Evolutionary conservation across 1,140 invertebrate species (phyloP), one percentile per base, ranked within the genome.

Genomic region (Contarinia nasturtii): DNA sequence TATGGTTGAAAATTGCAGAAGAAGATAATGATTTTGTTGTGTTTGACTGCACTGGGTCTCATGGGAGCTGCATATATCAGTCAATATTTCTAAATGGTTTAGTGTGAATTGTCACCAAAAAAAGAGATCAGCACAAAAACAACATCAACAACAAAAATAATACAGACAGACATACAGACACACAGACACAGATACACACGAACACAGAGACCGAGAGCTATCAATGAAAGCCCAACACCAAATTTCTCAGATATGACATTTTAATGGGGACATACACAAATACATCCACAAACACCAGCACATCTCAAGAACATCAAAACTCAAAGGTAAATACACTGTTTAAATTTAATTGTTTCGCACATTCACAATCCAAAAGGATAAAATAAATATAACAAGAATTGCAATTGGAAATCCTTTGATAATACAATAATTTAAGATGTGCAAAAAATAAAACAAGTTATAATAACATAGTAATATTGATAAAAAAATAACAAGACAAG

Each of bases 1-100:
- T 10, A 10, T 10, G 10, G 3, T 27, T 27, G 27, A 27, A 27
- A 3, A 27, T 76, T 74, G 73, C 82, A 95, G 89, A 96, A 96
- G 87, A 94, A 95, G 79, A 95, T 95, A 65, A 93, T 94, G 85
- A 95, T 96, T 75, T 76, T 95, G 74, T 86, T 95, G 67, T 94
- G 91, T 73, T 75, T 96, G 67, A 76, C 86, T 57, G 79, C 95
- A 67, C 75, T 95, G 67, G 83, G 81, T 60, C 71, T 91, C 60
- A 77, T 92, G 62, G 67, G 87, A 63, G 79, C 79, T 56, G 65
- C 69, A 65, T 74, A 72, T 67, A 63, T 75, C 55, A 68, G 41
- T 19, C 10, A 18, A 19, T 21, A 43, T 17, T 20, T 38, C 15
- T 38, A 43, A 43, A 43, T n/a, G n/a, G n/a, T 43, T 43, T 12